phyloP scores from a whole-genome alignment of 2,888 invertebrate species.

The Xestia ashworthii region DNA sequence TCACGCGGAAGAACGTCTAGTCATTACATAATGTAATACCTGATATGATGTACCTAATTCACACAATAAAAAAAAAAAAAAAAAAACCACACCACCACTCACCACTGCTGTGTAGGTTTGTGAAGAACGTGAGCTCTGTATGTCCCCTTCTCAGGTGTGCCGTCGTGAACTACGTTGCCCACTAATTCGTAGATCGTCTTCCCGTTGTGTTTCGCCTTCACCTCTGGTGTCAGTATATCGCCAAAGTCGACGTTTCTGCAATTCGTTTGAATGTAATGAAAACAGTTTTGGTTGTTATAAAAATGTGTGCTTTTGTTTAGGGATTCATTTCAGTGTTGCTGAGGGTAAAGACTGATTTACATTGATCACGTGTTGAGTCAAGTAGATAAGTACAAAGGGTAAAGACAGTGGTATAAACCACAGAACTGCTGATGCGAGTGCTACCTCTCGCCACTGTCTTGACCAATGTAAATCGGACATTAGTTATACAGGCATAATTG shows the following conservation, averaged over 20 bases:
- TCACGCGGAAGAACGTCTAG: too few relatives aligned
- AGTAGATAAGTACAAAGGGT: too few relatives aligned
- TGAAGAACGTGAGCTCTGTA: slow-evolving; percentile 98
- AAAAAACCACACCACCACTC: too few relatives aligned
- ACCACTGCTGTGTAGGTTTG: slow-evolving; percentile 96
- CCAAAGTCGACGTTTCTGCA: slow-evolving; percentile 98
- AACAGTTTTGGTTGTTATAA: slow-evolving; percentile 3
- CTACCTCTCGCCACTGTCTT: too few relatives aligned
- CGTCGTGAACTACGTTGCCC: slow-evolving; percentile 99
- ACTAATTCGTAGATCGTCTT: slow-evolving; percentile 98
- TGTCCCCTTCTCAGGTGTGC: slow-evolving; percentile 98
- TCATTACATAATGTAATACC: background rate
- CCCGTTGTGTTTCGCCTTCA: slow-evolving; percentile 93
- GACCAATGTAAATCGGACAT: background rate
- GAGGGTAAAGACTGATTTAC: too few relatives aligned
- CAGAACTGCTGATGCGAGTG: too few relatives aligned
- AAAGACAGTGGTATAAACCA: too few relatives aligned
- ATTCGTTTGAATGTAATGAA: slow-evolving; percentile 58
- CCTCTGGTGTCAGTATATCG: slow-evolving; percentile 97
- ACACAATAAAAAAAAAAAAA: background rate
- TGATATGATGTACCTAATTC: background rate
- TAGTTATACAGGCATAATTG: background rate
- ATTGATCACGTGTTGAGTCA: too few relatives aligned
- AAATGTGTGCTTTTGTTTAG: background rate
- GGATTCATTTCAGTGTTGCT: too few relatives aligned